A percentile compares a stretch with the other conserved stretches of the same genome.
Conservation (phyloP, 2,113 vertebrate genomes). For the Lamprologus callipterus region DNA sequence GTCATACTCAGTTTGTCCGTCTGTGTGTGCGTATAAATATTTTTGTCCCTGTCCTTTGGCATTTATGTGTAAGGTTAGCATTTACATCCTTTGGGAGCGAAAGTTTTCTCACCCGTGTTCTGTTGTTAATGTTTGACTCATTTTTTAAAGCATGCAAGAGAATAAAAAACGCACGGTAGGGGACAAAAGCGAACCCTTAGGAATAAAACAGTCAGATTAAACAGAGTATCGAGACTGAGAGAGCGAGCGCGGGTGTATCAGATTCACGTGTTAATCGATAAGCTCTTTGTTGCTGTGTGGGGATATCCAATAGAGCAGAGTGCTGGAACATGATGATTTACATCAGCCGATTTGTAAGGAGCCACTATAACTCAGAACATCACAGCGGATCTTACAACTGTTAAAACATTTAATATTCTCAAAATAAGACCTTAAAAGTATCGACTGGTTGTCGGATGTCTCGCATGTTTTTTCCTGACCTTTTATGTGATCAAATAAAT, state of each 20-base stretch:
- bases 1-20: conserved; percentile 11
- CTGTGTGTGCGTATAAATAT: neutral
- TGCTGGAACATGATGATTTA: conserved; percentile 52
- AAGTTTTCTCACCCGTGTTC: neutral
- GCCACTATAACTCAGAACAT: neutral
- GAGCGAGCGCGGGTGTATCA: conserved; percentile 5
- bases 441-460: neutral
- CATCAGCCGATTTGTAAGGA: conserved; percentile 33
- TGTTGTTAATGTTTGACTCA: neutral
- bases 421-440: neutral
- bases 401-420: neutral
- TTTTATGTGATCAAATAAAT: neutral
- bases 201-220: conserved; percentile 4
- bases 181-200: neutral
- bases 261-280: conserved; percentile 51
- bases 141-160: neutral
- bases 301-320: conserved; percentile 36
- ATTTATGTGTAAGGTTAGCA: neutral
- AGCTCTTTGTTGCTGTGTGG: conserved; percentile 39
- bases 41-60: neutral
- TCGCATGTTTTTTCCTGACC: neutral
- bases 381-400: neutral
- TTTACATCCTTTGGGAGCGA: neutral
- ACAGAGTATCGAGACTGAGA: neutral
- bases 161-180: neutral